Percentiles rank a stretch among this genome's conserved stretches.
phyloP scores from a whole-genome alignment of 2,888 invertebrate species.

The Ormyrus thymus region DNA sequence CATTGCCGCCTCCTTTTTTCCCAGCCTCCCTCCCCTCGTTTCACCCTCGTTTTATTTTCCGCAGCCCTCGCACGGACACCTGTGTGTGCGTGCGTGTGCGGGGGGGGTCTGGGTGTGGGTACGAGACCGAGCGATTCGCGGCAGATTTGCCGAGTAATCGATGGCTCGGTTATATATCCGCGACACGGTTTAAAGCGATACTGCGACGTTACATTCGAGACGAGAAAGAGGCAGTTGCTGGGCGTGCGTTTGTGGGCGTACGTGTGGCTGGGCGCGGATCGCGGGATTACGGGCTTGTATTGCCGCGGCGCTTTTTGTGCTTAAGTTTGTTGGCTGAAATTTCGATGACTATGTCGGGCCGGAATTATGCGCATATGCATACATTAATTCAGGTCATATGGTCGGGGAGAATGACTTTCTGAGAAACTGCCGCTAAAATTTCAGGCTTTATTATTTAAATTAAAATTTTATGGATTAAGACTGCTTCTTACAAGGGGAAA shows the following conservation, averaged over 20 bases:
- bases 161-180: conserved; percentile 41
- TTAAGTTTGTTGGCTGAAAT: conserved; percentile 12
- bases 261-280: not conserved
- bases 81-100: not conserved
- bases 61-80: not conserved
- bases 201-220: not conserved
- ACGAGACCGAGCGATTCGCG: conserved; percentile 27
- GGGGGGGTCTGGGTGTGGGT: not conserved
- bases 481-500: too few species aligned
- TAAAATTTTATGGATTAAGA: too few species aligned
- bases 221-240: not conserved
- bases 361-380: too few species aligned
- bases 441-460: too few species aligned
- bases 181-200: conserved; percentile 41
- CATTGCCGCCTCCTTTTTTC: conserved; percentile 40
- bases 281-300: conserved; percentile 1
- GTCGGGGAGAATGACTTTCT: too few species aligned
- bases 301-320: not conserved
- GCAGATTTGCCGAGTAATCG: conserved; percentile 49
- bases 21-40: not conserved
- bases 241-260: not conserved
- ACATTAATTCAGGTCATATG: too few species aligned
- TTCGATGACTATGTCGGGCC: too few species aligned
- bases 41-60: conserved; percentile 38
- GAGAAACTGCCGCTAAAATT: too few species aligned